Percentiles rank a stretch among this genome's conserved stretches.
phyloP scores from a whole-genome alignment of 2,888 invertebrate genomes.

The Folsomia manolachei region DNA sequence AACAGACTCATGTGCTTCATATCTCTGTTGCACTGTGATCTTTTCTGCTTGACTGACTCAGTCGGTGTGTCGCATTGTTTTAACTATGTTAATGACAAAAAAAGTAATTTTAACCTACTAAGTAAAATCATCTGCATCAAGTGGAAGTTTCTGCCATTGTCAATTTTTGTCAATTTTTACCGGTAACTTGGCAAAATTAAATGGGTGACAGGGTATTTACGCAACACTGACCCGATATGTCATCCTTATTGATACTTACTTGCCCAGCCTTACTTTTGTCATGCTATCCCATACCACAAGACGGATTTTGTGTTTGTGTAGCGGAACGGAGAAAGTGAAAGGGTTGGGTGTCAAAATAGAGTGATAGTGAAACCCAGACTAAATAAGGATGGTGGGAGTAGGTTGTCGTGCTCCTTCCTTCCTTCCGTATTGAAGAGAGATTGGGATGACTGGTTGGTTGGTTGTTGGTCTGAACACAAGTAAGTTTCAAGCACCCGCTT shows the following conservation, averaged over 20 bases:
- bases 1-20: background rate
- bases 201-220: no score
- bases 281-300: no score
- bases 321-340: background rate
- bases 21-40: background rate
- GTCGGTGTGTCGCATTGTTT: no score
- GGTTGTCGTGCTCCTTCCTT: background rate
- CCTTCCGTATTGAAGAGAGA: background rate
- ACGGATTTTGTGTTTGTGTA: background rate
- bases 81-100: no score
- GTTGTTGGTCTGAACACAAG: background rate
- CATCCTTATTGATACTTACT: no score
- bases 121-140: no score
- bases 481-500: slow-evolving; percentile 14
- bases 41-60: background rate
- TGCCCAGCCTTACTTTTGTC: no score
- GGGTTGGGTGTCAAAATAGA: background rate
- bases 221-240: no score
- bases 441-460: background rate
- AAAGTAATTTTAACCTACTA: no score
- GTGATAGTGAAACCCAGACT: background rate
- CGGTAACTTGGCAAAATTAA: no score
- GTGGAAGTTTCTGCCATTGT: no score
- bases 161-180: no score
- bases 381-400: background rate